Evolutionary conservation across 2,888 invertebrate genomes (phyloP).

Genomic region (Melieria picta): DNA sequence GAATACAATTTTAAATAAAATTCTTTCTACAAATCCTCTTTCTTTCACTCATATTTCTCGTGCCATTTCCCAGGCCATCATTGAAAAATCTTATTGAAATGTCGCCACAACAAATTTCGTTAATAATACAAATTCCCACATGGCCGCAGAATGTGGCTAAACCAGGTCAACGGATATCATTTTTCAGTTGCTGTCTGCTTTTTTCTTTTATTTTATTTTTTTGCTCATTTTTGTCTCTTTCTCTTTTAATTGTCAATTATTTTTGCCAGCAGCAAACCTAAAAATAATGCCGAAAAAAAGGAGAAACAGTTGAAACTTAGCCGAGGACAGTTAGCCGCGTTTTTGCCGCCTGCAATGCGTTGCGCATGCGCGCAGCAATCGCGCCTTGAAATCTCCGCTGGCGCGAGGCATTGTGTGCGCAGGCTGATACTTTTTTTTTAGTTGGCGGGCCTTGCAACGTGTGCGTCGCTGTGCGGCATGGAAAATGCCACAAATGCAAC

Average conservation of each 20-base stretch:
- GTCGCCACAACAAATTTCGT: conserved; percentile 3
- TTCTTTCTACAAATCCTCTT: too few relatives aligned
- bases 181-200: not conserved
- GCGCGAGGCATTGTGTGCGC: not conserved
- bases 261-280: not conserved
- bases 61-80: not conserved
- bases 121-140: conserved; percentile 34
- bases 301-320: too few relatives aligned
- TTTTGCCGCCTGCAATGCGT: not conserved
- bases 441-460: not conserved
- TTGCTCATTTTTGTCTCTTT: too few relatives aligned
- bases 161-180: too few relatives aligned
- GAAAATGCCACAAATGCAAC: not conserved
- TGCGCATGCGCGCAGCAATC: not conserved
- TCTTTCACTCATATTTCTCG: too few relatives aligned
- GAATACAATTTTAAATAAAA: too few relatives aligned
- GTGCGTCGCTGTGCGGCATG: not conserved
- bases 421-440: not conserved
- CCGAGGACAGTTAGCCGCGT: not conserved
- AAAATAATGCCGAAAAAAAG: conserved; percentile 5
- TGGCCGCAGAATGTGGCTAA: not conserved
- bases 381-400: not conserved
- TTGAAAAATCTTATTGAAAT: not conserved
- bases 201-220: not conserved
- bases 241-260: conserved; percentile 25